Conservation (phyloP, 2,113 vertebrate genomes). For the Cromileptes altivelis region DNA sequence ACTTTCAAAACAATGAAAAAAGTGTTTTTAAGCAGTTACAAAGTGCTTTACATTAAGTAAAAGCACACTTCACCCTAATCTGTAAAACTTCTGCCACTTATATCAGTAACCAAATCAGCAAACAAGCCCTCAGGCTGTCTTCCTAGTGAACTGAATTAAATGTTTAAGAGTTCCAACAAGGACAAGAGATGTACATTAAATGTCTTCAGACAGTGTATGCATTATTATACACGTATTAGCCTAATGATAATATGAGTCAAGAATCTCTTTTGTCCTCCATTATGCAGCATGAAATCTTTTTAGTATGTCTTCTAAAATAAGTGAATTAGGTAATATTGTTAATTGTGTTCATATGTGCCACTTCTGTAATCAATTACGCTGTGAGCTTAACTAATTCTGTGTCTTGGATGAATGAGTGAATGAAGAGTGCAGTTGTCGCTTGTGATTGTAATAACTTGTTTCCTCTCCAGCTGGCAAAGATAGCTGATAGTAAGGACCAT, state of each 20-base stretch:
- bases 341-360: conserved; percentile 2
- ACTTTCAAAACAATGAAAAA: conserved; percentile 18
- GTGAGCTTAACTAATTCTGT: neutral
- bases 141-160: neutral
- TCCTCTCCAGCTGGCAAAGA: conserved; percentile 91
- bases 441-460: conserved; percentile 17
- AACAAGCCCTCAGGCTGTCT: neutral
- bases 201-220: neutral
- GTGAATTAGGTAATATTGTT: neutral
- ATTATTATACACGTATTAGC: neutral
- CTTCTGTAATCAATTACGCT: neutral
- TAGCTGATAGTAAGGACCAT: conserved; percentile 97
- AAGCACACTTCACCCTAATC: neutral
- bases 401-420: neutral
- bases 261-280: neutral
- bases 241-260: neutral
- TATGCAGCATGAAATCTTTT: neutral
- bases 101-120: neutral
- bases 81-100: neutral
- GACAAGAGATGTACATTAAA: neutral
- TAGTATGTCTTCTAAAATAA: neutral
- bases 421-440: neutral
- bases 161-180: neutral
- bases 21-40: neutral
- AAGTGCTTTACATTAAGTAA: conserved; percentile 1